Evolutionary conservation across 1,140 invertebrate species (phyloP), one percentile per base, ranked within the genome.

Genomic region (Cotesia vestalis): DNA sequence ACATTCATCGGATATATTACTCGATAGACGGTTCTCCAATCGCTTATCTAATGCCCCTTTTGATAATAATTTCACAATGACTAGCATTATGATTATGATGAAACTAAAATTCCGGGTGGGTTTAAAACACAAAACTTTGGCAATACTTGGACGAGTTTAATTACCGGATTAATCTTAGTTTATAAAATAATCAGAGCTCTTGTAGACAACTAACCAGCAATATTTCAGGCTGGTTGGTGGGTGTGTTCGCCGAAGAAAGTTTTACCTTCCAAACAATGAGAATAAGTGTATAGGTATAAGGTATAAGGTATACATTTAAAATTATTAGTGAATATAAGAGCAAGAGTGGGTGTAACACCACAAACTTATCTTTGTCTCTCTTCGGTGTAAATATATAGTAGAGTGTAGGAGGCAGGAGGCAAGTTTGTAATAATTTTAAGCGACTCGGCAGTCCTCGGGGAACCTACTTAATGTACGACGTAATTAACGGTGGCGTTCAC

Each of bases 401-500:
- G 27, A 57, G 64, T 46, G 36, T 59, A 14, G 27, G 5, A 14
- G 14, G 60, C 27, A 72, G 60, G 17, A 66, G 60, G n/a, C 55
- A 75, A 73, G 55, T 75, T 75, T 73, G 74, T 73, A 73, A 75
- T 72, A 75, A 75, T 75, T 72, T 75, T 75, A 73, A 73, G 68
- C 74, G 71, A 75, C 66, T 73, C 68, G 52, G 69, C 62, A 61
- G 73, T 71, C 34, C 64, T 17, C 66, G 14, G 69, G 63, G 63
- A 68, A 69, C 68, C 66, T 72, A 72, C 71, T 73, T 73, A 75
- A 75, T 73, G 74, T 73, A 73, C 66, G 71, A 72, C 71, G 78
- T 85, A 86, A 86, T 85, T 84, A 85, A 84, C 82, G 80, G 74
- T 80, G 80, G 78, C 77, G 80, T 81, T 82, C 80, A 79, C 73